phyloP scores from a whole-genome alignment of 2,797 vertebrate species.

The Gallinago stenura region DNA sequence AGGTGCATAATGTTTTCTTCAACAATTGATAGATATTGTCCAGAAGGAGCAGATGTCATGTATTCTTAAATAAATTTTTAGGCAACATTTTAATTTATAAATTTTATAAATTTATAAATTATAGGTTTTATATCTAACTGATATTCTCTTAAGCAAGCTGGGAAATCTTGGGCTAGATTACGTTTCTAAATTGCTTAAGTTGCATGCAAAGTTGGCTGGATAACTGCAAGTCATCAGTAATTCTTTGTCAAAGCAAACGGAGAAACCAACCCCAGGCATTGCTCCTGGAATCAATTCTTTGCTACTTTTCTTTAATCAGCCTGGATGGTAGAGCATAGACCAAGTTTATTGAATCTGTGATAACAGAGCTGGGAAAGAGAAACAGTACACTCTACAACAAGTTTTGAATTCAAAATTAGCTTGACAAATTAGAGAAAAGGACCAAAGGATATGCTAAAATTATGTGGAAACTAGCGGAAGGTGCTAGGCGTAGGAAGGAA shows the following conservation, averaged over 20 bases:
- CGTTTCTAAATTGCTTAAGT: conserved; percentile 12
- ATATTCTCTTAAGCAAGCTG: background rate
- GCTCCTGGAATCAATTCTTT: background rate
- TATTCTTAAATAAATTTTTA: background rate
- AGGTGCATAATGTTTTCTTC: background rate
- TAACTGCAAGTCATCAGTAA: background rate
- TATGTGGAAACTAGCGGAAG: background rate
- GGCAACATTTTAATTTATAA: background rate
- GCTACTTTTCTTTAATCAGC: conserved; percentile 25
- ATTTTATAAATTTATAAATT: too few species aligned
- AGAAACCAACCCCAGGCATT: background rate
- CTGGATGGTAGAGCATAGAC: background rate
- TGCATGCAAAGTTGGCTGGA: background rate
- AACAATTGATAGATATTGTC: background rate
- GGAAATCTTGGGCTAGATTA: background rate
- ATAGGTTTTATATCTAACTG: background rate
- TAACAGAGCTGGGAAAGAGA: conserved; percentile 8
- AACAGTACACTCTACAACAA: background rate
- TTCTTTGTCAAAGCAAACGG: background rate
- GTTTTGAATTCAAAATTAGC: conserved; percentile 43
- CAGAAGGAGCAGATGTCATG: background rate
- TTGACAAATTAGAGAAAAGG: conserved; percentile 22
- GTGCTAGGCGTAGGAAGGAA: conserved; percentile 32
- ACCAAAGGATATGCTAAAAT: conserved; percentile 8
- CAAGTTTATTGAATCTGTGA: conserved; percentile 12